Percentiles rank a stretch among this genome's conserved stretches.
These are phyloP conservation scores for Pseudorectes ferrugineus DNA, from an alignment of 2,113 vertebrate genomes.

Conservation along the genomic window DNA sequence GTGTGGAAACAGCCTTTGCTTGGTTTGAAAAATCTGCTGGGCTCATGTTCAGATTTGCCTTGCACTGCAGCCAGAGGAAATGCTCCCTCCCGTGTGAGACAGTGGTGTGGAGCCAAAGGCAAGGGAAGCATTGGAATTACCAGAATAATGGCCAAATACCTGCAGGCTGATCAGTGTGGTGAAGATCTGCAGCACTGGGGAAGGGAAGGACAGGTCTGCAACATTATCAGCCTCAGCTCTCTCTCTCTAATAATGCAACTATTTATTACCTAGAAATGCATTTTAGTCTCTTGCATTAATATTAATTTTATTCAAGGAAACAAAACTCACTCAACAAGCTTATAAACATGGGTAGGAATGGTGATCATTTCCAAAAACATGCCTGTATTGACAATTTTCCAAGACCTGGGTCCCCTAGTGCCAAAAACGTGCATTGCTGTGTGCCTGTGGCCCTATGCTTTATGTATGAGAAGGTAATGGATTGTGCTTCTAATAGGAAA, in stretches of 20 bases:
- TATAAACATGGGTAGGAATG: background rate
- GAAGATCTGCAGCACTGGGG: background rate
- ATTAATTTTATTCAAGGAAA: background rate
- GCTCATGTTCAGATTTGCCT: background rate
- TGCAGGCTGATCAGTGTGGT: background rate
- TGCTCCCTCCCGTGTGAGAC: background rate
- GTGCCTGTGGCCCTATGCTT: background rate
- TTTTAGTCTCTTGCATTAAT: background rate
- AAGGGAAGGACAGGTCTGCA: background rate
- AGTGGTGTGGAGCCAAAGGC: background rate
- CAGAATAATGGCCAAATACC: background rate
- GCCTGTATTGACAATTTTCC: background rate
- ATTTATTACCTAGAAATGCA: background rate
- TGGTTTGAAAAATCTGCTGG: background rate
- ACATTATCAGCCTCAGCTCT: background rate
- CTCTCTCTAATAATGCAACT: background rate
- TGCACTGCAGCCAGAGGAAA: background rate
- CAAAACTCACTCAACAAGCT: background rate
- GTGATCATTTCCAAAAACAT: background rate
- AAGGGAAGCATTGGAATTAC: background rate
- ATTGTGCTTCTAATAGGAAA: background rate
- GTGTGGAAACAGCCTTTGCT: background rate
- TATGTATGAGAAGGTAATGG: background rate
- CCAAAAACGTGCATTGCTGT: background rate
- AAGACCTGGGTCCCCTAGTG: background rate